phyloP scores from a whole-genome alignment of 2,113 vertebrate genomes.

The Ailuropoda melanoleuca region DNA sequence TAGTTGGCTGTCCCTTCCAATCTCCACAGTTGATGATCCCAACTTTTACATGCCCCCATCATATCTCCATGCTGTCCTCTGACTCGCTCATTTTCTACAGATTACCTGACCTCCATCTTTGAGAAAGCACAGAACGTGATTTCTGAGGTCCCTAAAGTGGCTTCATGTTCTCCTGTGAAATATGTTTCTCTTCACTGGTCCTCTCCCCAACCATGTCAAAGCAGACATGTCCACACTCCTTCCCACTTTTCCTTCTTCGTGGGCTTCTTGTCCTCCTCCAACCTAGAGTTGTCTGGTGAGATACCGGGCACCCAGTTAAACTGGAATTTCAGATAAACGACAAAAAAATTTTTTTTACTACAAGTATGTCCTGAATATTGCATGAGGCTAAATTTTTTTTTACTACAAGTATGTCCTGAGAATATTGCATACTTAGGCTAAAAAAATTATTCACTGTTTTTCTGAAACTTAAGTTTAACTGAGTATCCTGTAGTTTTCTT shows the following conservation, averaged over 20 bases:
- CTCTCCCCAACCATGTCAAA: neutral
- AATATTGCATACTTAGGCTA: neutral
- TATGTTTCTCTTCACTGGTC: neutral
- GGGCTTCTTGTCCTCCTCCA: neutral
- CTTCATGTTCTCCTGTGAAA: neutral
- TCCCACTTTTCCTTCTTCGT: neutral
- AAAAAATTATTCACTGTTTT: neutral
- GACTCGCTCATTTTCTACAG: neutral
- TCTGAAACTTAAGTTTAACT: conserved; percentile 10
- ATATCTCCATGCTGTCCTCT: neutral
- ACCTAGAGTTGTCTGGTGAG: neutral
- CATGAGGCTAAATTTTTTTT: no score
- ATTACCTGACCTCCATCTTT: neutral
- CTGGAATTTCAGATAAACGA: neutral
- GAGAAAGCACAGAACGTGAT: neutral
- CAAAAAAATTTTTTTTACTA: neutral
- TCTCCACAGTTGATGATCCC: neutral
- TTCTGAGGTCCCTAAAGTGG: neutral
- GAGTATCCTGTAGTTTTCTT: neutral
- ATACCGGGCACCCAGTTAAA: neutral
- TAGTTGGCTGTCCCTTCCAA: neutral
- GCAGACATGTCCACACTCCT: neutral
- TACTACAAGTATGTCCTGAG: no score
- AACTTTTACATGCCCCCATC: neutral
- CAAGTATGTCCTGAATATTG: neutral